These are phyloP conservation scores for Regulus satrapa DNA, from an alignment of 2,113 vertebrate species.

Conservation along the genomic window DNA sequence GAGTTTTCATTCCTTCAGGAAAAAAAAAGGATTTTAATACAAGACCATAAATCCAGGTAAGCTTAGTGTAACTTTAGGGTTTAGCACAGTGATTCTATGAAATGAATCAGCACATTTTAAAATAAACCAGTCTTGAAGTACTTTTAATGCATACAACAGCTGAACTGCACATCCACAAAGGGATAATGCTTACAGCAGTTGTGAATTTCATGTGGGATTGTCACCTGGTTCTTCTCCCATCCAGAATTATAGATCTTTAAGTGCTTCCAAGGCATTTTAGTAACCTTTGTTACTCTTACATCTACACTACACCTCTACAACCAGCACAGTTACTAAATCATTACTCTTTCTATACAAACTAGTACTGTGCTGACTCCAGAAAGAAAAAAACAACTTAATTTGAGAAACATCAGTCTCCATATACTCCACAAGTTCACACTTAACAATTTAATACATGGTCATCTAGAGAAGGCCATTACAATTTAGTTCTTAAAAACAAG, in stretches of 20 bases:
- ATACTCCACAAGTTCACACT: not conserved
- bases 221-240: not conserved
- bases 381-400: not conserved
- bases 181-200: not conserved
- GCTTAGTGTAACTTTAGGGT: not conserved
- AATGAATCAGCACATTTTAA: not conserved
- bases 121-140: not conserved
- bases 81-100: not conserved
- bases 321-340: not conserved
- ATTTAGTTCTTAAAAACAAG: not conserved
- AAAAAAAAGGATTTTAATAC: not conserved
- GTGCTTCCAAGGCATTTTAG: not conserved
- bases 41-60: not conserved
- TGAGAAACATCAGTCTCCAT: not conserved
- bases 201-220: not conserved
- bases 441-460: not conserved
- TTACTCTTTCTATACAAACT: not conserved
- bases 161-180: not conserved
- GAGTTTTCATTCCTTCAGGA: not conserved
- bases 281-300: not conserved
- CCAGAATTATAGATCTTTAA: not conserved
- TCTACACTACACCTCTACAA: not conserved
- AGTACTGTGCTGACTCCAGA: not conserved
- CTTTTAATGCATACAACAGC: not conserved
- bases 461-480: not conserved